These are phyloP conservation scores for Solenodon paradoxus DNA, from an alignment of 2,113 vertebrate genomes.

Conservation along the genomic window DNA sequence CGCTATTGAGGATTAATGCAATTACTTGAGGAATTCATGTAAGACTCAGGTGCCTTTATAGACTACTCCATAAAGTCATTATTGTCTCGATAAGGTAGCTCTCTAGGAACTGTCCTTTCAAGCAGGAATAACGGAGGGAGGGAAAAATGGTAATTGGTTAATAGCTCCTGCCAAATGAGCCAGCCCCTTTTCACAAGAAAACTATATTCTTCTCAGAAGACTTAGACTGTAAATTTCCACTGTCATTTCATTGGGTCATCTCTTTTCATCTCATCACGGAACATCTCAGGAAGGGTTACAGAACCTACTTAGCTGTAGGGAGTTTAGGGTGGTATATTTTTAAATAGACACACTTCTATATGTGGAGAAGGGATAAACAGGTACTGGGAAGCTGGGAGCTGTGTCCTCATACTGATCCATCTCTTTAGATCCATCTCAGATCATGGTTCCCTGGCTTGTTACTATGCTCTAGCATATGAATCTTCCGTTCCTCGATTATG, in stretches of 20 bases:
- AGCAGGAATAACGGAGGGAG: not conserved
- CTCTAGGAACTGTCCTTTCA: not conserved
- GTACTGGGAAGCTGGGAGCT: not conserved
- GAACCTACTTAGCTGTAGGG: not conserved
- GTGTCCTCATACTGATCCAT: not conserved
- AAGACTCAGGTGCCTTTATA: not conserved
- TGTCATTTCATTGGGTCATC: not conserved
- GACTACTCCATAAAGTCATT: not conserved
- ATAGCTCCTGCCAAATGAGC: not conserved
- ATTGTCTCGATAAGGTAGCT: not conserved
- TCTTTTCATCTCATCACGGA: too few relatives aligned
- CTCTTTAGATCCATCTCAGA: not conserved
- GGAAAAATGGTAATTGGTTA: not conserved
- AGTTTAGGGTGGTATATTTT: not conserved
- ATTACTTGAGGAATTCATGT: not conserved
- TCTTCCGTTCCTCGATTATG: not conserved
- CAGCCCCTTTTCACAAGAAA: conserved; percentile 14
- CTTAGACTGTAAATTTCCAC: not conserved
- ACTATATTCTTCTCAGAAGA: not conserved
- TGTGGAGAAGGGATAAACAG: not conserved
- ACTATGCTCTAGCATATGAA: not conserved
- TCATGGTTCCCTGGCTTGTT: not conserved
- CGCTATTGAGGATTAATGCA: not conserved
- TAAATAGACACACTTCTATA: not conserved
- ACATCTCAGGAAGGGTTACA: not conserved